Base-by-base conservation (phyloP, 2,797 vertebrate genomes). In the Natrix natrix region DNA sequence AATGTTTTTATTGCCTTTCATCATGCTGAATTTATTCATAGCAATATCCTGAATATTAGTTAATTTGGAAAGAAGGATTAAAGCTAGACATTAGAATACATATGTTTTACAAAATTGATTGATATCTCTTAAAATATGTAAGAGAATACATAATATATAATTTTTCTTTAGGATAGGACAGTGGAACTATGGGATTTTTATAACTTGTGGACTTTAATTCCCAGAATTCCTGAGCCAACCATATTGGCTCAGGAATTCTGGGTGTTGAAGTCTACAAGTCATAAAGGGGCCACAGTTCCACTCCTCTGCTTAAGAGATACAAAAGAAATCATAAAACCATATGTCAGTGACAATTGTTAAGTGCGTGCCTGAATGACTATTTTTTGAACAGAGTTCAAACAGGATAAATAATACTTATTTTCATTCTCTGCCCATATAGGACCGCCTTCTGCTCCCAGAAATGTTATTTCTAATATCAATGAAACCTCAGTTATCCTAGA, bases 401-500 rank as follows among this genome's bases (percentile, higher is more conserved):
- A 52, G 6, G 87, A 91, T 78, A 94, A 92, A 63, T 13, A 93
- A 93, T 92, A 66, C 3, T 94, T 88, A 92, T 89, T 93, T 83
- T 3, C 55, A 90, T 8, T 96, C 37, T 48, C 37, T 24, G 96
- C 96, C 89, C 96, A 92, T 94, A 0, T 95, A 99, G 99, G 99
- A 94, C 99, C 99, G 22, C 99, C 99, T 0, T 98, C 99, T 17
- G 98, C 98, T 95, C 99, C 99, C 0, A 98, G 99, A 92, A 99
- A 99, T 4, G 98, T 99, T 95, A 99, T 99, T 97, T 99, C 99
- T 32, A 99, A 99, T 97, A 99, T 99, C 97, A 99, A 99, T 0
- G 99, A 99, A 97, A 99, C 99, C 0, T 99, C 99, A 0, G 99
- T 99, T 2, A 99, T 99, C 97, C 98, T 99, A 96, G 99, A 99